A percentile compares a stretch with the other conserved stretches of the same genome.
These are phyloP conservation scores for Galeruca laticollis DNA, from an alignment of 2,888 invertebrate species.

Conservation along the genomic window DNA sequence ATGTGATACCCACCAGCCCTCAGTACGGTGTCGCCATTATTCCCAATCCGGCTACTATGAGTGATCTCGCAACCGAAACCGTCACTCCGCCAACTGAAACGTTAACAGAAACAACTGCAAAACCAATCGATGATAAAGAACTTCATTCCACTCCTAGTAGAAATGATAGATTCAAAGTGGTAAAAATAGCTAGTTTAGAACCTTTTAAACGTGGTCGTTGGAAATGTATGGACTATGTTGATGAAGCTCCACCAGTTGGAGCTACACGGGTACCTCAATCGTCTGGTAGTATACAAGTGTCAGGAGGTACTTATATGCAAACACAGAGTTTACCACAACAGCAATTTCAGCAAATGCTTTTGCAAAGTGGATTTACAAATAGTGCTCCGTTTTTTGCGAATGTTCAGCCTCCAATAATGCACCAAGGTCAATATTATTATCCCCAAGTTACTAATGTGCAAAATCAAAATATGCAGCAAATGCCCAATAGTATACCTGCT, in stretches of 20 bases:
- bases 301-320: slow-evolving; percentile 61
- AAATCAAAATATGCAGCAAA: slow-evolving; percentile 61
- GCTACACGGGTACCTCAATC: slow-evolving; percentile 57
- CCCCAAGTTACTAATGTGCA: slow-evolving; percentile 58
- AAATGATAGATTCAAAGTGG: slow-evolving; percentile 79
- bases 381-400: slow-evolving; percentile 57
- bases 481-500: slow-evolving; percentile 59
- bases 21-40: slow-evolving; percentile 76
- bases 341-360: slow-evolving; percentile 65
- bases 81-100: slow-evolving; percentile 45
- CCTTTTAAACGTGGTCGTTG: slow-evolving; percentile 82
- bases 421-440: slow-evolving; percentile 39
- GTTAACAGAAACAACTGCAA: slow-evolving; percentile 56
- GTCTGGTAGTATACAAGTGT: slow-evolving; percentile 56
- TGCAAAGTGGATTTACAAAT: slow-evolving; percentile 62
- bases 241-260: slow-evolving; percentile 69
- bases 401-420: slow-evolving; percentile 61
- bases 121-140: slow-evolving; percentile 69
- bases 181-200: slow-evolving; percentile 82
- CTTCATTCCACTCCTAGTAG: slow-evolving; percentile 69
- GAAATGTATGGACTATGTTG: slow-evolving; percentile 83
- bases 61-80: slow-evolving; percentile 60
- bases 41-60: slow-evolving; percentile 58
- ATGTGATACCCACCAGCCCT: slow-evolving; percentile 75
- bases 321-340: slow-evolving; percentile 68